Evolutionary conservation across 2,888 invertebrate genomes (phyloP), one percentile per base, ranked within the genome.

Genomic region (Uropetala carovei): DNA sequence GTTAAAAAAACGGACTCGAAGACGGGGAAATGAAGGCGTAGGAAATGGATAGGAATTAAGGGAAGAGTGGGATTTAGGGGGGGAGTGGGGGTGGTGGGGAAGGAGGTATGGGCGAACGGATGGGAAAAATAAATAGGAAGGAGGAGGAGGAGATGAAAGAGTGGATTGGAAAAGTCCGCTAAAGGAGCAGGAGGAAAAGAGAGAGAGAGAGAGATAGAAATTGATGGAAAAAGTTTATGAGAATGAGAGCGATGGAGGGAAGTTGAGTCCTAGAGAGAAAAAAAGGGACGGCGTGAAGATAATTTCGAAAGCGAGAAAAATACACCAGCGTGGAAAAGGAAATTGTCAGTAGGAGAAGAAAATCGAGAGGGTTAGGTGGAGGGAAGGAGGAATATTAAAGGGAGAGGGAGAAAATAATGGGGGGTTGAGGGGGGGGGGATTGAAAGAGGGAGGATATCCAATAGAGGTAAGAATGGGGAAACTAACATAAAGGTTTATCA

Each of bases 221-320:
- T 75, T 75, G 75, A 75, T 75, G 75, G 75, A 75, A 75, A 75
- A 75, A 75, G 75, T 75, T 75, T 75, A 75, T 75, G 75, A 75
- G 18, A 75, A 75, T 13, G 27, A 27, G 75, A 75, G 75, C 75
- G 75, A 27, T 22, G 11, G 75, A 75, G 75, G 75, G 10, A 18
- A 75, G 75, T 75, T 43, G 43, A 43, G 43, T 43, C 43, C 43
- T 43, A 43, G 27, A 27, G 75, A 75, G 75, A n/a, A 27, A 27
- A 27, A 13, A 27, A 75, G 75, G 75, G 10, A 18, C 22, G 75
- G 22, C 68, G 68, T n/a, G 68, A 22, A 75, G 27, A 27, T 75
- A 75, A 75, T 75, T 75, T 75, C 75, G 27, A 75, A 75, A 27
- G 22, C 75, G 27, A 10, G 18, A 18, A 22, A 27, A 11, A 27